Evolutionary conservation across 2,797 vertebrate species (phyloP).

Genomic region (Pristis pectinata): DNA sequence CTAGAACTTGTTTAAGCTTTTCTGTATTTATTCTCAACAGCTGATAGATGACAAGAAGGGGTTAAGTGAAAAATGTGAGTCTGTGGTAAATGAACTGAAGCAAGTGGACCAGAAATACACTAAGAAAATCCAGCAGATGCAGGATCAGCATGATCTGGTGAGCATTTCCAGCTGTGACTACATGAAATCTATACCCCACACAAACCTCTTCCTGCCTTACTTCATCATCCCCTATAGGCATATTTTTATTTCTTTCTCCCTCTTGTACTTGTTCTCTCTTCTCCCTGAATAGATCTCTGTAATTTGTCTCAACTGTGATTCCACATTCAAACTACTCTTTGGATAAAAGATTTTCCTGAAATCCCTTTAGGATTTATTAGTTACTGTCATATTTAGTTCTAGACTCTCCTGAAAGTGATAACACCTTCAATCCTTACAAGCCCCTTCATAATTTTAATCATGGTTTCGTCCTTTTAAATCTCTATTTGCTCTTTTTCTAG

Average conservation of each 20-base stretch:
- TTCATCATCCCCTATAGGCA: not conserved
- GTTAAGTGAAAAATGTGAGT: slow-evolving; percentile 78
- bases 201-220: not conserved
- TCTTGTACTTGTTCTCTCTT: not conserved
- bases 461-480: too few relatives aligned
- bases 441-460: not conserved
- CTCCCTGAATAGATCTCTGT: not conserved
- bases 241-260: not conserved
- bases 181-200: not conserved
- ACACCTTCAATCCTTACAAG: too few relatives aligned
- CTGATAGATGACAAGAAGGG: slow-evolving; percentile 85
- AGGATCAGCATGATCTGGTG: slow-evolving; percentile 87
- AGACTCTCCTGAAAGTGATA: not conserved
- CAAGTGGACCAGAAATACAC: slow-evolving; percentile 80
- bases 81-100: slow-evolving; percentile 72
- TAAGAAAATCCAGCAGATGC: slow-evolving; percentile 77
- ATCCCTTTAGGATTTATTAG: not conserved
- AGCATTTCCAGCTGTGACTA: slow-evolving; percentile 43
- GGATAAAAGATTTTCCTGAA: not conserved
- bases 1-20: not conserved
- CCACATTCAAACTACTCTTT: not conserved
- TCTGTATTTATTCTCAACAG: slow-evolving; percentile 49
- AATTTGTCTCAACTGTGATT: not conserved
- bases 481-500: not conserved
- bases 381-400: not conserved